These are phyloP conservation scores for Ophion ventricosus DNA, from an alignment of 2,888 invertebrate species.

Conservation along the genomic window DNA sequence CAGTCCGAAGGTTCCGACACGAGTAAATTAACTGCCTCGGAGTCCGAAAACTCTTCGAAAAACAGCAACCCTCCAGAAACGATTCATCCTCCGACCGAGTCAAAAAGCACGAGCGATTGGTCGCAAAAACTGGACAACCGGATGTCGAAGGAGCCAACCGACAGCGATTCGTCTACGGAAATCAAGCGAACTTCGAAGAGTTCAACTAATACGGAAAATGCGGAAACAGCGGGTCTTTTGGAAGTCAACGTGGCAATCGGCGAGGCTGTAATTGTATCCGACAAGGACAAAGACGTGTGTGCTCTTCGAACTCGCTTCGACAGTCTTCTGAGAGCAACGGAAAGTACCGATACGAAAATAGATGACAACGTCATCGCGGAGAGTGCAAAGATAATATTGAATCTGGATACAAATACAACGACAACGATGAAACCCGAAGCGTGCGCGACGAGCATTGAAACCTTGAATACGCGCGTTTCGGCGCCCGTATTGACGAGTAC, in stretches of 20 bases:
- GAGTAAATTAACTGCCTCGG: slow-evolving; percentile 2
- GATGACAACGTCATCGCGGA: slow-evolving; percentile 69
- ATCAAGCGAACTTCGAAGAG: slow-evolving; percentile 8
- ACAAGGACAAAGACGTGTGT: slow-evolving; percentile 74
- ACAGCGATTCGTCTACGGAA: neutral
- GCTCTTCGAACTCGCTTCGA: slow-evolving; percentile 77
- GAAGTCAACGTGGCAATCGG: slow-evolving; percentile 68
- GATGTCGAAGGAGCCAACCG: neutral
- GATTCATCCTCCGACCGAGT: slow-evolving; percentile 1
- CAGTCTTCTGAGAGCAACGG: slow-evolving; percentile 75
- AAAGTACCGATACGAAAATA: slow-evolving; percentile 68
- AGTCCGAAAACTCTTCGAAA: slow-evolving; percentile 47
- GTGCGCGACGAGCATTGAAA: slow-evolving; percentile 43
- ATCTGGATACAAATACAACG: slow-evolving; percentile 81
- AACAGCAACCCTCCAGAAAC: neutral
- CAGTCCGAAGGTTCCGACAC: neutral
- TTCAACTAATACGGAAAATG: slow-evolving; percentile 1
- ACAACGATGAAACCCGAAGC: slow-evolving; percentile 80
- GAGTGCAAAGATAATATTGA: slow-evolving; percentile 78
- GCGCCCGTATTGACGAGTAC: slow-evolving; percentile 61
- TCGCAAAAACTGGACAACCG: slow-evolving; percentile 25
- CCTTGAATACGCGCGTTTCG: slow-evolving; percentile 47
- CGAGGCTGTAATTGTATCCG: slow-evolving; percentile 63
- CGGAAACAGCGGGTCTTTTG: slow-evolving; percentile 58
- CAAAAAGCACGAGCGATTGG: slow-evolving; percentile 16